A percentile compares a stretch with the other conserved stretches of the same genome.
Evolutionary conservation across 1,140 invertebrate species (phyloP).

Genomic region (Macrosteles quadrilineatus): DNA sequence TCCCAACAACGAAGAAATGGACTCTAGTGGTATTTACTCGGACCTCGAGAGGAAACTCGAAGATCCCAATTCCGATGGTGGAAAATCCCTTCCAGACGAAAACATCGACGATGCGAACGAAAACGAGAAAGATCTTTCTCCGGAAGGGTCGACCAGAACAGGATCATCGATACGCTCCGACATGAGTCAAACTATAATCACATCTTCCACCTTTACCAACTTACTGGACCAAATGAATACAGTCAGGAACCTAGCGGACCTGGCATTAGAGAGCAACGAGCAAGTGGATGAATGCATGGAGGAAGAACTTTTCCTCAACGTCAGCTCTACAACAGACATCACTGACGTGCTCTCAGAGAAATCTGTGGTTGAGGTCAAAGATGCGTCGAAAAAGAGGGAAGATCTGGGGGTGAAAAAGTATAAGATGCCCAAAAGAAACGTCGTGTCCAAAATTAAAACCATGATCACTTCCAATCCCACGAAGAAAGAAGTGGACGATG

Average conservation of each 20-base stretch:
- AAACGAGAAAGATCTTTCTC: slow-evolving; percentile 29
- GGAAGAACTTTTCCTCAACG: slow-evolving; percentile 1
- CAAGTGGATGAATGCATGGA: slow-evolving; percentile 45
- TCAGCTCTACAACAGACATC: slow-evolving; percentile 7
- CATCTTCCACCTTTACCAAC: slow-evolving; percentile 36
- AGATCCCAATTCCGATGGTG: slow-evolving; percentile 41
- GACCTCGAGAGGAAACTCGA: slow-evolving; percentile 68
- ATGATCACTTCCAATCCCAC: slow-evolving; percentile 60
- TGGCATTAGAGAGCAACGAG: slow-evolving; percentile 42
- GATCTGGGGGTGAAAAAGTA: slow-evolving; percentile 61
- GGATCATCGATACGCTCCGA: slow-evolving; percentile 42
- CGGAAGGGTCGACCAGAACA: slow-evolving; percentile 40
- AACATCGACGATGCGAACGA: slow-evolving; percentile 39
- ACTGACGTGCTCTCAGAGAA: slow-evolving; percentile 7
- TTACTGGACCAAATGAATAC: slow-evolving; percentile 43
- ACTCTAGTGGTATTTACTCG: slow-evolving; percentile 82
- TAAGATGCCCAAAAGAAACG: slow-evolving; percentile 73
- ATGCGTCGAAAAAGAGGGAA: slow-evolving; percentile 26
- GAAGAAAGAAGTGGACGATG: slow-evolving; percentile 49
- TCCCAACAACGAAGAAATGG: slow-evolving; percentile 69
- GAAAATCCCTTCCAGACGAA: slow-evolving; percentile 27
- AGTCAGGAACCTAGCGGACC: slow-evolving; percentile 42
- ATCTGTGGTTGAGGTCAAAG: slow-evolving; percentile 16
- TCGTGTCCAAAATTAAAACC: slow-evolving; percentile 71
- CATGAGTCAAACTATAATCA: slow-evolving; percentile 45